phyloP scores from a whole-genome alignment of 2,113 vertebrate species.

The Rhineura floridana region DNA sequence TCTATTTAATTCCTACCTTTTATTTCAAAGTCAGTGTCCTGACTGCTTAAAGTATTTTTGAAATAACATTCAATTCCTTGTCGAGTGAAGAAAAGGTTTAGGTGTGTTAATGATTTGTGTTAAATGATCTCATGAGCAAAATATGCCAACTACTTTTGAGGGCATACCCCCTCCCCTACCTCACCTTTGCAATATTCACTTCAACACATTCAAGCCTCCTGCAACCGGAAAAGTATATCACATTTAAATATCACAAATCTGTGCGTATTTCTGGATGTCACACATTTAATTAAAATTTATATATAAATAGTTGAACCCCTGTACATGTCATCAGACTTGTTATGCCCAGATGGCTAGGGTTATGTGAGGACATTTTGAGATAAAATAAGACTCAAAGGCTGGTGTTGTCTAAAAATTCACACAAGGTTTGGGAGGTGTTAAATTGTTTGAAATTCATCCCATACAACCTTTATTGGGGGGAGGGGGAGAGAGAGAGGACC shows the following conservation, averaged over 20 bases:
- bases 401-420: not conserved
- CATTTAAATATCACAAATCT: not conserved
- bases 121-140: not conserved
- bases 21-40: too few species aligned
- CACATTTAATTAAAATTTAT: not conserved
- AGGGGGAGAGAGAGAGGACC: too few species aligned
- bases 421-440: not conserved
- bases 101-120: not conserved
- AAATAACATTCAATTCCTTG: not conserved
- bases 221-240: not conserved
- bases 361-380: not conserved
- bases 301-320: not conserved
- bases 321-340: not conserved
- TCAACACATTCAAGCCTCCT: not conserved
- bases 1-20: not conserved
- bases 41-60: not conserved
- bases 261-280: not conserved
- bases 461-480: not conserved
- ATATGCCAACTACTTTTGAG: not conserved
- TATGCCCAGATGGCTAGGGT: conserved; percentile 1
- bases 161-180: not conserved
- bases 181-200: not conserved
- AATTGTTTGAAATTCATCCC: not conserved
- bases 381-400: not conserved
- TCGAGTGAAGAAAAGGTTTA: not conserved